Evolutionary conservation across 2,888 invertebrate genomes (phyloP).

Genomic region (Melolontha melolontha): DNA sequence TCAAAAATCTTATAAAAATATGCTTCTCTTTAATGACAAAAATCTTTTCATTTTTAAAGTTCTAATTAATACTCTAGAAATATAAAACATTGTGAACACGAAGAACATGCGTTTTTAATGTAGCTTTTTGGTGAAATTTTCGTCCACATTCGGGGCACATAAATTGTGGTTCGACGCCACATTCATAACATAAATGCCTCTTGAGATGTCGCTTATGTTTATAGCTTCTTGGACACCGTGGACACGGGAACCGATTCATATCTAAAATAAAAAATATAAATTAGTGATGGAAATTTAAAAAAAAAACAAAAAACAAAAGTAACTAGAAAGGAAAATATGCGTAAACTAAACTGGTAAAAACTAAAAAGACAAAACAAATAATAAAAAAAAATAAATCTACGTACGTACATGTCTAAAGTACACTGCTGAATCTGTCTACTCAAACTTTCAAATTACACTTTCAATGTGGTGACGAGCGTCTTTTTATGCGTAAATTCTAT

Average conservation of each 20-base stretch:
- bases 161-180: conserved; percentile 43
- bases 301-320: neutral
- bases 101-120: conserved; percentile 31
- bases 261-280: conserved; percentile 13
- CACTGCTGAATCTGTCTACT: too few relatives aligned
- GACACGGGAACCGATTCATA: conserved; percentile 33
- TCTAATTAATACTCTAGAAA: neutral
- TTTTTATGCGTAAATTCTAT: too few relatives aligned
- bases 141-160: conserved; percentile 34
- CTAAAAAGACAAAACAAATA: too few relatives aligned
- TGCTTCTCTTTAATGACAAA: too few relatives aligned
- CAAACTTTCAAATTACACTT: too few relatives aligned
- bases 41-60: too few relatives aligned
- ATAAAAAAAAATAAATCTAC: too few relatives aligned
- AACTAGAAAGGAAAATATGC: too few relatives aligned
- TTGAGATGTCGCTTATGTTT: conserved; percentile 35
- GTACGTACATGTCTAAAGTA: too few relatives aligned
- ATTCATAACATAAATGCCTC: conserved; percentile 44
- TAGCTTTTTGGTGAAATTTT: conserved; percentile 25
- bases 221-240: conserved; percentile 42
- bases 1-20: too few relatives aligned
- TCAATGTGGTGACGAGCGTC: too few relatives aligned
- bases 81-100: conserved; percentile 2
- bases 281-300: neutral
- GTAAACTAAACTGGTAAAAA: too few relatives aligned